Evolutionary conservation across 2,113 vertebrate species (phyloP), one percentile per base, ranked within the genome.

Genomic region (Atherinomorus stipes): DNA sequence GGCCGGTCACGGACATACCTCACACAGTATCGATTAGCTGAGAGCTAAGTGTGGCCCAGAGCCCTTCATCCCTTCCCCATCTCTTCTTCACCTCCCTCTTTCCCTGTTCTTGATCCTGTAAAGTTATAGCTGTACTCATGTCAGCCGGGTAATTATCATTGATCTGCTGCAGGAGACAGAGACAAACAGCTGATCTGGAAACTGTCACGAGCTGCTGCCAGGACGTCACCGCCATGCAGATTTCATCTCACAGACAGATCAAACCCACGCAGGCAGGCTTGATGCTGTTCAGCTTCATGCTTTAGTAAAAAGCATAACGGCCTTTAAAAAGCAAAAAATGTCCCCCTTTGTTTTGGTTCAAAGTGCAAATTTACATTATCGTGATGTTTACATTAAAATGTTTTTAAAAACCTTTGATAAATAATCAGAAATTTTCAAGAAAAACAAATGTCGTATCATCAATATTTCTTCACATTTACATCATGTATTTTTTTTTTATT

Each of bases 101-200:
- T 93, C 93, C 92, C 93, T 94, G 93, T 95, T 95, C 92, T 91
- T 95, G 95, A 95, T 95, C 95, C 95, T 95, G 95, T 97, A 97
- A 96, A 96, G 95, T 96, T 96, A 96, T 96, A 96, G 96, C 95
- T 95, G 95, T 95, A 96, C 95, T 96, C 95, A 70, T 96, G 96
- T 97, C 96, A 96, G 93, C 89, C 79, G 88, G 94, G 95, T 97
- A 96, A 96, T 97, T 96, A 96, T 95, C 96, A 96, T 97, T 96
- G 96, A 97, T 96, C 95, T 94, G 95, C 94, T 90, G 93, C 93
- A 90, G 92, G 91, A 88, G 90, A 79, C 82, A 86, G 94, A 96
- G 95, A 96, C 95, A 95, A 94, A 88, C 92, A 91, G 95, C 95
- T 95, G 94, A 96, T 96, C 93, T 93, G 94, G 80, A 85, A 79